Percentiles rank a stretch among this genome's conserved stretches.
Conservation (phyloP, 1,140 invertebrate species). For the Paralvinella palmiformis region DNA sequence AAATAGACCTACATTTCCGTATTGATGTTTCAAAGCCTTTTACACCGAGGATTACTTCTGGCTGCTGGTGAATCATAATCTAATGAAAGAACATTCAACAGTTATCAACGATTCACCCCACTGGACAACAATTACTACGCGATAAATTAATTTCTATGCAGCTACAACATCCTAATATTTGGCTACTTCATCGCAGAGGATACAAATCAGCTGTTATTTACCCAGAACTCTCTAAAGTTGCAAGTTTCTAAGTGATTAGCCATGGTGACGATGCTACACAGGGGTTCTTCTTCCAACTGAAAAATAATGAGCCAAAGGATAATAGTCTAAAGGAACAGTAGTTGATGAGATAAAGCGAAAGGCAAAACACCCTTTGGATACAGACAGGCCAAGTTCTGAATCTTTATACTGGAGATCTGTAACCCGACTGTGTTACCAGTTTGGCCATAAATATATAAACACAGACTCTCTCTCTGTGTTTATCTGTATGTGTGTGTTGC, state of each 20-base stretch:
- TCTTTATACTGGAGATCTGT: background rate
- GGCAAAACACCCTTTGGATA: background rate
- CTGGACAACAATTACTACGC: too few relatives aligned
- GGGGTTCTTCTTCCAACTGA: conserved; percentile 73
- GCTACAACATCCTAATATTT: too few relatives aligned
- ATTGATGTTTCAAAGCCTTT: too few relatives aligned
- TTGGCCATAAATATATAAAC: background rate
- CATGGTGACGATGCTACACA: conserved; percentile 79
- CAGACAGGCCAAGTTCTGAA: background rate
- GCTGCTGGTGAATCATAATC: too few relatives aligned
- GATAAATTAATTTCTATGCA: too few relatives aligned
- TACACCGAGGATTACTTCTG: too few relatives aligned
- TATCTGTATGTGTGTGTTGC: background rate
- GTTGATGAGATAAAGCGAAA: background rate
- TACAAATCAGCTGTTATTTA: too few relatives aligned
- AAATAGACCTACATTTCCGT: too few relatives aligned
- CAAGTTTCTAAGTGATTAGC: conserved; percentile 88
- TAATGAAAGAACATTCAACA: too few relatives aligned
- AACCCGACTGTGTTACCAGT: background rate
- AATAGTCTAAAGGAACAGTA: background rate
- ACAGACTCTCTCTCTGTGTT: background rate
- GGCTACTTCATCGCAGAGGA: background rate
- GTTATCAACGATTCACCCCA: too few relatives aligned
- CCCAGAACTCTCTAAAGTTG: conserved; percentile 88
- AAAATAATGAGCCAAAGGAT: conserved; percentile 37